These are phyloP conservation scores for Apantesis nais DNA, from an alignment of 2,888 invertebrate species.

Conservation along the genomic window DNA sequence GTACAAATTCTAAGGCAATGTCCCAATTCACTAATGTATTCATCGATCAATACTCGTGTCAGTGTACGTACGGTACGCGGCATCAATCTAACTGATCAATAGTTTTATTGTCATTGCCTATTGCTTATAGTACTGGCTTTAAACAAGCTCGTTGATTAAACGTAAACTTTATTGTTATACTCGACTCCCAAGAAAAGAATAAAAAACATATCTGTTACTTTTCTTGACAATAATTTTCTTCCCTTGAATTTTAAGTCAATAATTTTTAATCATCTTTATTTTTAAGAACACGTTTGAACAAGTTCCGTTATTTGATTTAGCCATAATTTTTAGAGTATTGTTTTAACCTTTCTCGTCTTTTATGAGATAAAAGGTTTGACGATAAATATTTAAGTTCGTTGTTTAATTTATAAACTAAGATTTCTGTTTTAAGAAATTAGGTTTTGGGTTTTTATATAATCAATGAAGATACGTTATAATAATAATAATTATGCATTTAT, in stretches of 20 bases:
- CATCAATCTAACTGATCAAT: conserved; percentile 13
- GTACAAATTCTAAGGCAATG: conserved; percentile 3
- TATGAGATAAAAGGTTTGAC: not conserved
- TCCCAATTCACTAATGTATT: conserved; percentile 30
- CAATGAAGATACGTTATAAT: too few relatives aligned
- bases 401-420: not conserved
- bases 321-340: not conserved
- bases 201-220: not conserved
- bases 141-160: not conserved
- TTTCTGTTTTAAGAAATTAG: too few relatives aligned
- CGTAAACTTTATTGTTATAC: not conserved
- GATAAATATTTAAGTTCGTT: not conserved
- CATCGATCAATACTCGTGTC: conserved; percentile 32
- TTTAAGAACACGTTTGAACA: not conserved
- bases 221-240: not conserved
- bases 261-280: not conserved
- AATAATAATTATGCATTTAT: too few relatives aligned
- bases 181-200: not conserved
- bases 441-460: too few relatives aligned
- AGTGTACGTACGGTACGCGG: conserved; percentile 16
- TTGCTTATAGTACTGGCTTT: not conserved
- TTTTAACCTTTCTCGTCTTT: not conserved
- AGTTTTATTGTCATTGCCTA: not conserved
- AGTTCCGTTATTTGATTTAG: not conserved
- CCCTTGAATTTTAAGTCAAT: not conserved